phyloP scores from a whole-genome alignment of 2,888 invertebrate species.

The Pheosia gnoma region DNA sequence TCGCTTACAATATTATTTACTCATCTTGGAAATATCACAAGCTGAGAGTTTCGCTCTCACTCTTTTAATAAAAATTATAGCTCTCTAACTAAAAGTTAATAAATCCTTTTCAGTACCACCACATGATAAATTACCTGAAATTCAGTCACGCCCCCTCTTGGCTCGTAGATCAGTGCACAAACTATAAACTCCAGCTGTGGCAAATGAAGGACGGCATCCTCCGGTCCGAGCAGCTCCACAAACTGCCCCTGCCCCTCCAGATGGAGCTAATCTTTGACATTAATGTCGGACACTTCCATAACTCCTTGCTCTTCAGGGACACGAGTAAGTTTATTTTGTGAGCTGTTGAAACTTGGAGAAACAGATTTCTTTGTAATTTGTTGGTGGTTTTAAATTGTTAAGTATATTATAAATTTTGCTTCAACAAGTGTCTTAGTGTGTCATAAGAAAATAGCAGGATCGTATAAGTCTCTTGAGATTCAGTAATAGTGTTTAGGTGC shows the following conservation, averaged over 20 bases:
- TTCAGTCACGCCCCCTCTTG: slow-evolving; percentile 56
- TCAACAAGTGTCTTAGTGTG: no score
- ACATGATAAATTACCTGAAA: slow-evolving; percentile 66
- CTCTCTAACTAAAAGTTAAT: no score
- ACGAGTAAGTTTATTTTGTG: slow-evolving; percentile 48
- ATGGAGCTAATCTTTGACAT: slow-evolving; percentile 79
- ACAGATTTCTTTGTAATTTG: neutral
- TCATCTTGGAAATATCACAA: no score
- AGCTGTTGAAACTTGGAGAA: slow-evolving; percentile 7
- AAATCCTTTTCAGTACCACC: slow-evolving; percentile 60
- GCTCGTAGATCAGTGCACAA: slow-evolving; percentile 61
- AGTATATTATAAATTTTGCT: no score
- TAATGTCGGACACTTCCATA: slow-evolving; percentile 71
- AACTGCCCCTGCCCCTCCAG: slow-evolving; percentile 66
- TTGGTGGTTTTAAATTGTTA: no score
- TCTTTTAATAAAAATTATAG: no score
- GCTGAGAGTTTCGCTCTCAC: no score
- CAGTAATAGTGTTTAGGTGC: no score
- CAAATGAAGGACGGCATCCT: slow-evolving; percentile 72
- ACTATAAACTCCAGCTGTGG: slow-evolving; percentile 71
- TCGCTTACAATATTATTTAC: no score
- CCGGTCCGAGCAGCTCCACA: slow-evolving; percentile 55
- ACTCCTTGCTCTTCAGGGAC: slow-evolving; percentile 66
- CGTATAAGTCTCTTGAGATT: no score
- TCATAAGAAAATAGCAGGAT: no score